phyloP scores from a whole-genome alignment of 1,140 invertebrate species.

The Arion vulgaris region DNA sequence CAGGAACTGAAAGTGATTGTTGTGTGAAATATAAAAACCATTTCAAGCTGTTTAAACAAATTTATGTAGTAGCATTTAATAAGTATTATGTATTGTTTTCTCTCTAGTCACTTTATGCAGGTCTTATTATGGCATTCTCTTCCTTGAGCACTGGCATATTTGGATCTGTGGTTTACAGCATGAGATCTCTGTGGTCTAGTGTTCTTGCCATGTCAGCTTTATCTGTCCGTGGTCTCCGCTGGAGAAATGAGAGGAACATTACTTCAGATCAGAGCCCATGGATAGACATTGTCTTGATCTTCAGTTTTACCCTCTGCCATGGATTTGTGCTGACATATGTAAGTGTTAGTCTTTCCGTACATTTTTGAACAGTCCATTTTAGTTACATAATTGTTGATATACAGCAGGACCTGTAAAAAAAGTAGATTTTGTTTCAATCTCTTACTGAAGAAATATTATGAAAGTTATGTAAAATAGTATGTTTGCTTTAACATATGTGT shows the following conservation, averaged over 20 bases:
- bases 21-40: no score
- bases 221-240: constrained; percentile 49
- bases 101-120: constrained; percentile 59
- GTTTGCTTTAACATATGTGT: no score
- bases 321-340: constrained; percentile 66
- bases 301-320: constrained; percentile 53
- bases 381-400: no score
- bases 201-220: constrained; percentile 60
- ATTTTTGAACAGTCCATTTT: no score
- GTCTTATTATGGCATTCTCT: constrained; percentile 58
- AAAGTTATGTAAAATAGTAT: no score
- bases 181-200: constrained; percentile 58
- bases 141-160: constrained; percentile 62
- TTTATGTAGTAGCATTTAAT: no score
- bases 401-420: no score
- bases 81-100: no score
- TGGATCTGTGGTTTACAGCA: constrained; percentile 50
- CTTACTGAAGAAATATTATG: no score
- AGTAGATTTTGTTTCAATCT: no score
- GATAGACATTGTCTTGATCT: constrained; percentile 54
- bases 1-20: no score
- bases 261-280: constrained; percentile 32
- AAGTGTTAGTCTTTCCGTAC: constrained; percentile 52
- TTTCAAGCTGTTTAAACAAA: no score
- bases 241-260: constrained; percentile 46